Evolutionary conservation across 2,888 invertebrate species (phyloP), one percentile per base, ranked within the genome.

Genomic region (Drosophila quinaria): DNA sequence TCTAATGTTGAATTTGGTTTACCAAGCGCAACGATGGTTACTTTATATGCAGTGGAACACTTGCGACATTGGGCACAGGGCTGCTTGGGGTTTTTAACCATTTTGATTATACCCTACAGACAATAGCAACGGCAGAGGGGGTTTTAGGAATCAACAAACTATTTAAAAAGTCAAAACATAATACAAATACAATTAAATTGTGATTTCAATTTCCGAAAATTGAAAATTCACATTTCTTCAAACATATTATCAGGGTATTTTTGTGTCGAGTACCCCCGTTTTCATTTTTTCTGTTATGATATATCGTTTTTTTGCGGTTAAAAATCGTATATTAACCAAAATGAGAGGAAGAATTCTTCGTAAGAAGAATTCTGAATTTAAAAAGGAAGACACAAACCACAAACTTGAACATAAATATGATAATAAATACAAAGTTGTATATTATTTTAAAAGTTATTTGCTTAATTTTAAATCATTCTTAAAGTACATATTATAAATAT

Each of bases 41-140:
- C 64, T 68, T 66, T 76, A 83, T 76, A 81, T 77, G 66, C 58
- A 60, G 54, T 17, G 39, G 22, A 59, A 59, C 74, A 63, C 66
- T 83, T 87, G 70, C 86, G 59, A 88, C 83, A 80, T 87, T 87
- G 78, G 67, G 87, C 46, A 70, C 85, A 87, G 76, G 84, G 89
- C 66, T 73, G 61, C 55, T 42, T 65, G 29, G 58, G 56, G 52
- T 33, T 76, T 61, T 49, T 47, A 6, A 19, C 29, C 37, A 39
- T 56, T 37, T 42, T 33, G 15, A 10, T 4, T 42, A 44, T 44
- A 56, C 44, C 22, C 33, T 56, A 22, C 15, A 55, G 11, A 10
- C 5, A 15, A 2, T 44, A 4, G n/a, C 6, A n/a, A 15, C 1
- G 11, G 11, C 15, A 51, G n/a, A 44, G 44, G 42, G 5, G 42